Evolutionary conservation across 2,888 invertebrate species (phyloP).

Genomic region (Morpho helenor): DNA sequence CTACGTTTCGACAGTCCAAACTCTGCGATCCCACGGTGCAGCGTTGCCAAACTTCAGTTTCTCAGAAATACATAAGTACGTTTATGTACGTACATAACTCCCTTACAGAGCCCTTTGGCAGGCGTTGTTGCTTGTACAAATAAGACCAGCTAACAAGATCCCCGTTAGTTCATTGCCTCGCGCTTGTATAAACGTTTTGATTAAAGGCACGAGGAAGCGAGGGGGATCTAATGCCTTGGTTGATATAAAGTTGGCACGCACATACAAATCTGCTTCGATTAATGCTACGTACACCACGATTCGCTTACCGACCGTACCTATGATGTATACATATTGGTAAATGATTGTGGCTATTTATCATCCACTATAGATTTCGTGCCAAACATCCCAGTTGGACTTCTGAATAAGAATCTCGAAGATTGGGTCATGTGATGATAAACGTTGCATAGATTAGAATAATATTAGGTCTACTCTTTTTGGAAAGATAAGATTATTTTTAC

Average conservation of each 20-base stretch:
- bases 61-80: constrained; percentile 28
- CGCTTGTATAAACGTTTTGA: constrained; percentile 29
- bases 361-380: constrained; percentile 37
- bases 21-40: constrained; percentile 27
- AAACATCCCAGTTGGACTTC: constrained; percentile 42
- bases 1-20: constrained; percentile 23
- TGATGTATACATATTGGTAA: constrained; percentile 41
- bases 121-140: constrained; percentile 43
- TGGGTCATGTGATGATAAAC: constrained; percentile 30
- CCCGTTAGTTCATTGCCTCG: constrained; percentile 48
- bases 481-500: too few species aligned
- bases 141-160: constrained; percentile 42
- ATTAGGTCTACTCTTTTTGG: too few species aligned
- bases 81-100: constrained; percentile 23
- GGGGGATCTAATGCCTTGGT: constrained; percentile 43
- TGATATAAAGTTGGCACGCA: constrained; percentile 45
- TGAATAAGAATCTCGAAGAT: constrained; percentile 32
- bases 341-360: constrained; percentile 49
- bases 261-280: constrained; percentile 49
- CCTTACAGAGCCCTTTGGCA: constrained; percentile 56
- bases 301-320: constrained; percentile 46
- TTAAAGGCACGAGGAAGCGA: constrained; percentile 35
- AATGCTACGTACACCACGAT: constrained; percentile 54
- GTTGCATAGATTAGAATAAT: background rate
- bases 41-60: constrained; percentile 46